These are phyloP conservation scores for Tigriopus californicus DNA, from an alignment of 2,888 invertebrate species.

Conservation along the genomic window DNA sequence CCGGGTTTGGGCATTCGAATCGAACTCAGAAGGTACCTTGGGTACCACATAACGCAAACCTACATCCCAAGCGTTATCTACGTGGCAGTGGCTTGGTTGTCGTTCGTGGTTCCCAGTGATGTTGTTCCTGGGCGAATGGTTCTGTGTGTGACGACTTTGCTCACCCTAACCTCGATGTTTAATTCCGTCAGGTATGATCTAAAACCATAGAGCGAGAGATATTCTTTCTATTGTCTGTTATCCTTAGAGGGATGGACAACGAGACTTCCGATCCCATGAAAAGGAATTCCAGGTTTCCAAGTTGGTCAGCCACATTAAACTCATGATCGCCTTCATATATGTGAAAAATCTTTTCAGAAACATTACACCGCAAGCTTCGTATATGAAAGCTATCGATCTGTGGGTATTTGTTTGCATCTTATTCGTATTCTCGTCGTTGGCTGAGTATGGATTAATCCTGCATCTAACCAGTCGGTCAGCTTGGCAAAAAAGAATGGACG, in stretches of 20 bases:
- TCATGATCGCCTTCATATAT: not conserved
- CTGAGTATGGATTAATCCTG: conserved; percentile 22
- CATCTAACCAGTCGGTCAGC: conserved; percentile 6
- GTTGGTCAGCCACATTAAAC: too few species aligned
- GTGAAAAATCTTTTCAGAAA: not conserved
- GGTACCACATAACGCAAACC: conserved; percentile 42
- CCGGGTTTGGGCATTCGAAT: conserved; percentile 33
- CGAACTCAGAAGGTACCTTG: conserved; percentile 36
- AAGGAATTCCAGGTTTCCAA: too few species aligned
- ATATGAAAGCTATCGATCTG: conserved; percentile 23
- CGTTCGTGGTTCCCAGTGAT: conserved; percentile 44
- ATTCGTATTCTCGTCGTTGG: conserved; percentile 21
- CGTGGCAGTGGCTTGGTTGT: conserved; percentile 46
- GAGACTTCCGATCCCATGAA: too few species aligned
- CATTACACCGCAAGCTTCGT: conserved; percentile 22
- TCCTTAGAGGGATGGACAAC: too few species aligned
- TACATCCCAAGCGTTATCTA: conserved; percentile 43
- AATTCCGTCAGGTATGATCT: conserved; percentile 38
- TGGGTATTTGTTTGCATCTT: conserved; percentile 22
- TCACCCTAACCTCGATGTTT: conserved; percentile 45
- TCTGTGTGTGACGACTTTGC: conserved; percentile 40
- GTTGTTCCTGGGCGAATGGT: conserved; percentile 46
- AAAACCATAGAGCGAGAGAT: not conserved
- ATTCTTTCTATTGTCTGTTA: too few species aligned
- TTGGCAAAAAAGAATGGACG: conserved; percentile 10